Evolutionary conservation across 2,113 vertebrate species (phyloP).

Genomic region (Larimichthys polyactis): DNA sequence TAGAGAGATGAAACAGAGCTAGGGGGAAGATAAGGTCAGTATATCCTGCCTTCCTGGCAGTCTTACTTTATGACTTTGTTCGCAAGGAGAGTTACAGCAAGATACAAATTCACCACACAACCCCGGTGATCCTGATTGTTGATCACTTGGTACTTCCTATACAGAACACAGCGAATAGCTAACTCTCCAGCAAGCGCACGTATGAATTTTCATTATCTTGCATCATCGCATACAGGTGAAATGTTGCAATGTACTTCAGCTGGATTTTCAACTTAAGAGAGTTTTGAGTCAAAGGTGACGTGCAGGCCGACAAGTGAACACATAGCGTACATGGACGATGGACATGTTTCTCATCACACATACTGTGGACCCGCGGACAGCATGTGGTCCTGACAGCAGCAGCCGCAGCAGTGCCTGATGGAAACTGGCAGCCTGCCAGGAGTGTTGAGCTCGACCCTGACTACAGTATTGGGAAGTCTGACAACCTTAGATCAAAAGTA

Average conservation of each 20-base stretch:
- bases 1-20: constrained; percentile 5
- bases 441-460: neutral
- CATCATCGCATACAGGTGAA: neutral
- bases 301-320: neutral
- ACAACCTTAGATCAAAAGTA: neutral
- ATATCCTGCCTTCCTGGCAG: too few relatives aligned
- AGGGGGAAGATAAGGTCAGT: neutral
- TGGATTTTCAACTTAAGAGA: neutral
- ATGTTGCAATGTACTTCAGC: neutral
- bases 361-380: neutral
- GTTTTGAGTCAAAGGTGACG: neutral
- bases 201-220: neutral
- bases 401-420: neutral
- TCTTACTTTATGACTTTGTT: neutral
- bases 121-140: neutral
- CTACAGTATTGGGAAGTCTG: neutral
- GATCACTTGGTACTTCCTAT: neutral
- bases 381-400: neutral
- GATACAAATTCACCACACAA: neutral
- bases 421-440: neutral
- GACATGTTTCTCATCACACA: neutral
- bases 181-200: neutral
- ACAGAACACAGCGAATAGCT: neutral
- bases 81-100: neutral
- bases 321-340: neutral